Conservation (phyloP, 2,888 invertebrate genomes). For the Andrena bucephala region DNA sequence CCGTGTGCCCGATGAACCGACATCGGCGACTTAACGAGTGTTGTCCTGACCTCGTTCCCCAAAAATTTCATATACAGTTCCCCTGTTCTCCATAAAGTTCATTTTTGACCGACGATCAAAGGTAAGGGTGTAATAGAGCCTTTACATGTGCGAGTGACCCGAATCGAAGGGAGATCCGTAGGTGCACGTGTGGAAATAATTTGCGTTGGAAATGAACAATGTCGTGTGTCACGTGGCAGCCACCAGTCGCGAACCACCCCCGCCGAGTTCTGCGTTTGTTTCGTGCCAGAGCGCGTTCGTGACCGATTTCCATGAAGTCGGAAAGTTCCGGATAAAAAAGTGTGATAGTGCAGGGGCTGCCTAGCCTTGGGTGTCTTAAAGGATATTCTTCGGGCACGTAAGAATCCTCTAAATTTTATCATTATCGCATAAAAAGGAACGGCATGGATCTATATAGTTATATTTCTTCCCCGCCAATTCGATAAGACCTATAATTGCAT, state of each 20-base stretch:
- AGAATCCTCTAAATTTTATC: too few relatives aligned
- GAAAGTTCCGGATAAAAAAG: constrained; percentile 1
- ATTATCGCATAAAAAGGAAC: too few relatives aligned
- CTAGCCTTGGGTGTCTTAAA: background rate
- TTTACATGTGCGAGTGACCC: constrained; percentile 5
- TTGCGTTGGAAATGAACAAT: constrained; percentile 79
- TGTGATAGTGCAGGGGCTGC: constrained; percentile 6
- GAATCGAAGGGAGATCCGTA: constrained; percentile 5
- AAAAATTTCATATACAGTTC: too few relatives aligned
- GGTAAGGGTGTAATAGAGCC: background rate
- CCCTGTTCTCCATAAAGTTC: too few relatives aligned
- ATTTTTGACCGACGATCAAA: too few relatives aligned
- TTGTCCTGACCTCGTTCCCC: too few relatives aligned
- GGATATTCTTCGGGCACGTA: too few relatives aligned
- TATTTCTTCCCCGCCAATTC: too few relatives aligned
- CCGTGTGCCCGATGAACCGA: too few relatives aligned
- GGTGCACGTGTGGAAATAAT: constrained; percentile 69
- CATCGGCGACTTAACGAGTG: too few relatives aligned
- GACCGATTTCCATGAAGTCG: constrained; percentile 60
- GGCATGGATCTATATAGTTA: too few relatives aligned
- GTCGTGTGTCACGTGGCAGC: constrained; percentile 60
- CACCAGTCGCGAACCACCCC: constrained; percentile 33
- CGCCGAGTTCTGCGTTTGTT: constrained; percentile 59
- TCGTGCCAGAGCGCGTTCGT: constrained; percentile 47
- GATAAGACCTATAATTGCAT: background rate